Percentiles rank a stretch among this genome's conserved stretches.
phyloP scores from a whole-genome alignment of 1,140 invertebrate genomes.

The Drosophila virilis region DNA sequence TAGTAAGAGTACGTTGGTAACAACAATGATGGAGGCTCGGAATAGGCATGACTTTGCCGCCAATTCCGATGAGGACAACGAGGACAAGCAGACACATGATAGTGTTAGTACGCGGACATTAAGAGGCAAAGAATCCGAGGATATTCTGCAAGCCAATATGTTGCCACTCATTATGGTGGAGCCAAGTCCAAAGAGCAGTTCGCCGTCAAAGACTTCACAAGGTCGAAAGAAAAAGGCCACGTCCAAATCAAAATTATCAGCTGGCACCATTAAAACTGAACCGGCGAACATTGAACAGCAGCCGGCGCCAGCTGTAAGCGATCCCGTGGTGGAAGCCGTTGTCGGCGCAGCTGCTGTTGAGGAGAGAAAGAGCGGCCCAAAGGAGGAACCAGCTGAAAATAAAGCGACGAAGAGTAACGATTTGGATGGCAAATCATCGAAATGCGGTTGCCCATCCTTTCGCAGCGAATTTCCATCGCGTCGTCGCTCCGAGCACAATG shows the following conservation, averaged over 20 bases:
- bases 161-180: constrained; percentile 13
- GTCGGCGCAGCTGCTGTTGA: not conserved
- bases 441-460: constrained; percentile 5
- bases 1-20: not conserved
- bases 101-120: not conserved
- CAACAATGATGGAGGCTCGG: not conserved
- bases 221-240: not conserved
- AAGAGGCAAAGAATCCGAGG: not conserved
- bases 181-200: not conserved
- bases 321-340: not conserved
- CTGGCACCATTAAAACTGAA: not conserved
- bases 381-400: not conserved
- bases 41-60: too few species aligned
- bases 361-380: not conserved
- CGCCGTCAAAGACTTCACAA: not conserved
- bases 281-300: not conserved
- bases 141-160: not conserved
- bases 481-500: constrained; percentile 5
- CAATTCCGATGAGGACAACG: constrained; percentile 6
- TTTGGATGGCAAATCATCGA: not conserved
- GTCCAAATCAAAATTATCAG: not conserved
- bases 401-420: not conserved
- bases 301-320: not conserved
- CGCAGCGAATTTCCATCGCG: constrained; percentile 40
- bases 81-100: too few species aligned